Evolutionary conservation across 2,888 invertebrate genomes (phyloP), one percentile per base, ranked within the genome.

Genomic region (Microctonus hyperodae): DNA sequence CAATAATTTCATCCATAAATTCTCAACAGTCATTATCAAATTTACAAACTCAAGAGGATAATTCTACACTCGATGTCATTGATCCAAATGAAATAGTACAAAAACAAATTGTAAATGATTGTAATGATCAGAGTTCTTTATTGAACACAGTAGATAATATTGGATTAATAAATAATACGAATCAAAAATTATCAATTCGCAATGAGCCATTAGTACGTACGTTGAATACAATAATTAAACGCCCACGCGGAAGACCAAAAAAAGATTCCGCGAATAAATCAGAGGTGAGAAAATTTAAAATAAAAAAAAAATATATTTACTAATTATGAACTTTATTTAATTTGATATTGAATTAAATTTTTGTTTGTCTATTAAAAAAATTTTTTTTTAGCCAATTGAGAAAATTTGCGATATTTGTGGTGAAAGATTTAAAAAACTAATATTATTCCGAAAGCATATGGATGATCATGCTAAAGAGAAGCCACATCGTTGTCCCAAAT

Each of bases 401-500:
- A 66, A 84, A 73, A 83, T 78, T 55, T 88, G 88, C 77, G 84
- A 85, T 28, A 80, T 85, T 51, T 88, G 88, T 77, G 84, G 83
- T 9, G 84, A 86, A 76, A 81, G 84, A 44, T 87, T 87, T 71
- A 79, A 77, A n/a, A 86, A 86, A 59, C 86, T 85, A 81, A 82
- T 83, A 55, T 81, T 86, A 56, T 83, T 86, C 48, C 86, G 85
- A 73, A 84, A 85, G 50, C 89, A 89, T 73, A 79, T 85, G 74
- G 85, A 85, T 67, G 81, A 82, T 48, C 89, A 89, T 75, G 85
- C 86, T 6, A 85, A 88, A 65, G 88, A 88, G 73, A 88, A 89
- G 70, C 86, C 88, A 2, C 84, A 85, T 76, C 81, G 85, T 33
- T 88, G 88, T 75, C 80, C 82, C 57, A 81, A 86, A 68, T 89